phyloP scores from a whole-genome alignment of 2,113 vertebrate species.

The Lasiurus borealis region DNA sequence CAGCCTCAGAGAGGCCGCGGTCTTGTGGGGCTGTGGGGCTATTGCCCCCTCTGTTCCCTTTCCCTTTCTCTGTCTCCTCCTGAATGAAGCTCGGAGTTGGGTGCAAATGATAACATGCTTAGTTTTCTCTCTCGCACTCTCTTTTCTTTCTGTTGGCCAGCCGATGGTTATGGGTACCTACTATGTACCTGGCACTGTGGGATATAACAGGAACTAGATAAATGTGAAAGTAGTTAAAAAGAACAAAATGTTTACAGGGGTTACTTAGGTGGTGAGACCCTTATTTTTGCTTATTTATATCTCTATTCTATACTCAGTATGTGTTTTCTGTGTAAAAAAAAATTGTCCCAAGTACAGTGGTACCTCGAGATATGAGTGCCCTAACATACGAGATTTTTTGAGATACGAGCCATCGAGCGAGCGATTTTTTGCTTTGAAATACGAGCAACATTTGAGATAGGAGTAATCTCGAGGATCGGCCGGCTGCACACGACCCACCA shows the following conservation, averaged over 20 bases:
- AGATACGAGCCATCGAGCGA: too few relatives aligned
- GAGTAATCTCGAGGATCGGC: too few relatives aligned
- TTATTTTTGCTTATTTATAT: background rate
- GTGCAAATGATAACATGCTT: background rate
- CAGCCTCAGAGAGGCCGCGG: background rate
- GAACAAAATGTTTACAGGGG: background rate
- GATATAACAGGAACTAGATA: fast-evolving
- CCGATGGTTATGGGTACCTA: fast-evolving
- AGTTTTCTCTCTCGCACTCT: background rate
- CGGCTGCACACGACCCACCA: too few relatives aligned
- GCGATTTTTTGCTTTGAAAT: too few relatives aligned
- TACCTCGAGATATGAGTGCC: too few relatives aligned
- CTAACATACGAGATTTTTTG: too few relatives aligned
- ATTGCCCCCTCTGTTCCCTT: constrained; percentile 11
- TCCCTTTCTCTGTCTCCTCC: background rate
- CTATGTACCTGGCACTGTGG: fast-evolving
- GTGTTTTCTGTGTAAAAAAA: background rate
- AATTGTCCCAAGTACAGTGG: background rate
- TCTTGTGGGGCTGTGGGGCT: background rate
- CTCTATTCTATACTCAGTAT: background rate
- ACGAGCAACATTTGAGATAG: too few relatives aligned
- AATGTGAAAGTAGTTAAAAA: background rate
- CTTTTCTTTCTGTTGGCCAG: background rate
- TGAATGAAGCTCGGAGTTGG: background rate
- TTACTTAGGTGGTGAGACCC: fast-evolving